Percentiles rank a stretch among this genome's conserved stretches.
phyloP scores from a whole-genome alignment of 2,888 invertebrate species.

The Pseudanteris insignis region DNA sequence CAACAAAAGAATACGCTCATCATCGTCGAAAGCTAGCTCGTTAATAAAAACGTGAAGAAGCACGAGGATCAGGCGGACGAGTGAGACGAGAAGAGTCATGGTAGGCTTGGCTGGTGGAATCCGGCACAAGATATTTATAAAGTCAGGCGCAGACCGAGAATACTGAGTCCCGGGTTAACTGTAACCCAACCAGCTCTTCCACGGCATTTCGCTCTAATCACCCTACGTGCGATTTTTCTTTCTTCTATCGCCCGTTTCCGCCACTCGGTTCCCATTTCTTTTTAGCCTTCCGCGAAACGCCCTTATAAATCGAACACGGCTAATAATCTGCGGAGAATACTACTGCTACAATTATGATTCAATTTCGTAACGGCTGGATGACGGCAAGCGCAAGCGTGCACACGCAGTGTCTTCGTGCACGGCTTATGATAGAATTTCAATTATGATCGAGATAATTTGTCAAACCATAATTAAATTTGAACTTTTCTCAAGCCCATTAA shows the following conservation, averaged over 20 bases:
- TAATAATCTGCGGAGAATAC: constrained; percentile 15
- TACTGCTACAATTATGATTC: constrained; percentile 19
- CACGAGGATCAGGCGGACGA: constrained; percentile 9
- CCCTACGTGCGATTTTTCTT: constrained; percentile 38
- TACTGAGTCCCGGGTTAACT: constrained; percentile 45
- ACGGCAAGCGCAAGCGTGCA: too few species aligned
- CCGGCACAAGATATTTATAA: constrained; percentile 48
- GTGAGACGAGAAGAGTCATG: constrained; percentile 46
- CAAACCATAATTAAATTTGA: too few species aligned
- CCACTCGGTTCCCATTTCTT: constrained; percentile 25
- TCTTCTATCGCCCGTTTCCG: constrained; percentile 25
- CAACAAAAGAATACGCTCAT: constrained; percentile 15
- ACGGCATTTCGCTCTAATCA: constrained; percentile 44
- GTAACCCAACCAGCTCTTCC: constrained; percentile 44
- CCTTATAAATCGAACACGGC: constrained; percentile 13
- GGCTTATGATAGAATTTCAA: too few species aligned
- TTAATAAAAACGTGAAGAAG: constrained; percentile 22
- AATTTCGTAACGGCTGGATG: constrained; percentile 15
- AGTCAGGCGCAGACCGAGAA: constrained; percentile 37
- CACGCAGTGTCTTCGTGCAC: too few species aligned
- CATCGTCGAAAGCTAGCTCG: constrained; percentile 13
- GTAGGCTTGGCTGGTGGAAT: constrained; percentile 50
- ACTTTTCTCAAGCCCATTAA: too few species aligned
- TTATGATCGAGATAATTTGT: too few species aligned
- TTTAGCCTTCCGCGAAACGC: too few species aligned